Evolutionary conservation across 2,888 invertebrate species (phyloP), one percentile per base, ranked within the genome.

Genomic region (Ochropleura plecta): DNA sequence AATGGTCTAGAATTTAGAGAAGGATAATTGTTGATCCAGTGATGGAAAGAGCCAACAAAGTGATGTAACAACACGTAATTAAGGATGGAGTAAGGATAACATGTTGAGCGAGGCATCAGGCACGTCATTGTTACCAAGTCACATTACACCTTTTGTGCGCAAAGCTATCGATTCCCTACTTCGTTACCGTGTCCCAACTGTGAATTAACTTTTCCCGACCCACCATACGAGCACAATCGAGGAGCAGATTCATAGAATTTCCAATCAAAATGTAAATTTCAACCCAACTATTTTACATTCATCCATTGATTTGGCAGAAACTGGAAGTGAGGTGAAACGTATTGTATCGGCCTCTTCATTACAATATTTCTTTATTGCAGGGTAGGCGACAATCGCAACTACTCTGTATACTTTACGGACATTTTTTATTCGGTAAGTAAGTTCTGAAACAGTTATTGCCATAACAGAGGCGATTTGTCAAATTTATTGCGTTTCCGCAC

Each of bases 251-350:
- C 90, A 86, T 90, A 90, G 91, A 85, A 84, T 91, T 92, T 93
- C 92, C 93, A 95, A 95, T 95, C 93, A 95, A 95, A 94, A 95
- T 95, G 95, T 91, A 93, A 95, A 95, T 95, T 89, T 83, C 86
- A 87, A 84, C 59, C 78, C 87, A 87, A 90, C 90, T 91, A 90
- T 88, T 92, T 91, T 89, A 91, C 88, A 91, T 92, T 92, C 86
- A 90, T 89, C 87, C 77, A 76, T 81, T 86, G 76, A 78, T 86
- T 84, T 82, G 69, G 62, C 63, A 70, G 78, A 67, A 86, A 76
- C 82, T 76, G 73, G 69, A 70, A 64, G 57, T 64, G 76, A 84
- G 81, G 78, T 84, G 81, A 79, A 73, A 81, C 81, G 81, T 83
- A 86, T 83, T 86, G 88, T 88, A 74, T 57, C 66, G 62, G 69